Conservation (phyloP, 2,797 vertebrate genomes). For the Phoebastria nigripes region DNA sequence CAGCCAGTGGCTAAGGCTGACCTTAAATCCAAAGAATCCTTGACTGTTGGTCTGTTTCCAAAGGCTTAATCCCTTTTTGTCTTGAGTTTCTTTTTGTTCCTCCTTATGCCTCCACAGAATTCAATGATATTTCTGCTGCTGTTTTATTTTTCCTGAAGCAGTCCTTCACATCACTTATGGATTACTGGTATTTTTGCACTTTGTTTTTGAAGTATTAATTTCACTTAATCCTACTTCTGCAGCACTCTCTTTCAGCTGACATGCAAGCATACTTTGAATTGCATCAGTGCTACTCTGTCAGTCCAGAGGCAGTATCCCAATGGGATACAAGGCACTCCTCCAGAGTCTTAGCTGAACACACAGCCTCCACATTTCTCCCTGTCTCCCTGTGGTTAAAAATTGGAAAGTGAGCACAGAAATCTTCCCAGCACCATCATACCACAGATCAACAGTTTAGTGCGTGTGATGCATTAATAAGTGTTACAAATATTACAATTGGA, state of each 20-base stretch:
- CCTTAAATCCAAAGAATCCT: constrained; percentile 42
- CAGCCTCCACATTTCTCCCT: not conserved
- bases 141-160: not conserved
- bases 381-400: not conserved
- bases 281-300: not conserved
- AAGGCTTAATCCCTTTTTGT: constrained; percentile 35
- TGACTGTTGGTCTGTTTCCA: constrained; percentile 32
- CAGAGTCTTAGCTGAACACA: not conserved
- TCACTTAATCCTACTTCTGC: not conserved
- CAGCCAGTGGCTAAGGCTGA: constrained; percentile 43
- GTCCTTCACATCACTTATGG: not conserved
- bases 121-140: not conserved
- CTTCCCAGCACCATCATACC: not conserved
- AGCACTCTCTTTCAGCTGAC: not conserved
- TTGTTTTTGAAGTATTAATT: not conserved
- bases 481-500: not conserved
- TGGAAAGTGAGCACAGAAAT: not conserved
- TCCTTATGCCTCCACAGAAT: not conserved
- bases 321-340: not conserved
- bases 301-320: not conserved
- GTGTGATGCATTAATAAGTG: not conserved
- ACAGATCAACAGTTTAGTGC: not conserved
- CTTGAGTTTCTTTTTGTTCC: constrained; percentile 25
- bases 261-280: not conserved
- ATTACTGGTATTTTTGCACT: not conserved